These are phyloP conservation scores for Poecilia velifera DNA, from an alignment of 2,797 vertebrate genomes.

Conservation along the genomic window DNA sequence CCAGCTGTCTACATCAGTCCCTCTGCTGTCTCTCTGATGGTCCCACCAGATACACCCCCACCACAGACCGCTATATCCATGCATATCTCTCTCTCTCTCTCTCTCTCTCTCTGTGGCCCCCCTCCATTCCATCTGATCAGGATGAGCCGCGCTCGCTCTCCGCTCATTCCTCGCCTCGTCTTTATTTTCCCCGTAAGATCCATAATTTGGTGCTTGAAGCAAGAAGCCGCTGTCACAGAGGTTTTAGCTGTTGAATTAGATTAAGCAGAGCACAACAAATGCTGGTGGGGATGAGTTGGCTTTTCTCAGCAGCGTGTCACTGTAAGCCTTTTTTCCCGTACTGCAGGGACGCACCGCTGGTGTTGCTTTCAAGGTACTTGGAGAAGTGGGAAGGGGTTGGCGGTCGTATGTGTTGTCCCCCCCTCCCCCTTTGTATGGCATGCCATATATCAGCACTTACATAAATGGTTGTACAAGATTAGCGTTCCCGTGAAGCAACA, in stretches of 20 bases:
- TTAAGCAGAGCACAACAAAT: conserved; percentile 73
- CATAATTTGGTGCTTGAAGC: conserved; percentile 64
- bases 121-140: conserved; percentile 49
- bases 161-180: conserved; percentile 38
- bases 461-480: conserved; percentile 48
- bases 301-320: conserved; percentile 65
- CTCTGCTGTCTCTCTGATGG: conserved; percentile 47
- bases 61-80: conserved; percentile 27
- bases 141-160: conserved; percentile 31
- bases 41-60: conserved; percentile 51
- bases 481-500: conserved; percentile 39
- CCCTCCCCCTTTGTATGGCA: conserved; percentile 38
- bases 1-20: conserved; percentile 74
- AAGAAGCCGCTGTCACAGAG: conserved; percentile 61
- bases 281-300: conserved; percentile 72
- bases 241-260: conserved; percentile 71
- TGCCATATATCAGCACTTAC: conserved; percentile 52
- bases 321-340: conserved; percentile 64
- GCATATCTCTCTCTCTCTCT: conserved; percentile 18
- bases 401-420: conserved; percentile 34
- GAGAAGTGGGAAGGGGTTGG: conserved; percentile 38
- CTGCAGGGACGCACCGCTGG: conserved; percentile 38
- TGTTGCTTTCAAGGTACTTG: conserved; percentile 67
- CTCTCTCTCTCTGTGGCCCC: conserved; percentile 17
- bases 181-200: conserved; percentile 55